Evolutionary conservation across 2,888 invertebrate genomes (phyloP).

Genomic region (Noctua pronuba): DNA sequence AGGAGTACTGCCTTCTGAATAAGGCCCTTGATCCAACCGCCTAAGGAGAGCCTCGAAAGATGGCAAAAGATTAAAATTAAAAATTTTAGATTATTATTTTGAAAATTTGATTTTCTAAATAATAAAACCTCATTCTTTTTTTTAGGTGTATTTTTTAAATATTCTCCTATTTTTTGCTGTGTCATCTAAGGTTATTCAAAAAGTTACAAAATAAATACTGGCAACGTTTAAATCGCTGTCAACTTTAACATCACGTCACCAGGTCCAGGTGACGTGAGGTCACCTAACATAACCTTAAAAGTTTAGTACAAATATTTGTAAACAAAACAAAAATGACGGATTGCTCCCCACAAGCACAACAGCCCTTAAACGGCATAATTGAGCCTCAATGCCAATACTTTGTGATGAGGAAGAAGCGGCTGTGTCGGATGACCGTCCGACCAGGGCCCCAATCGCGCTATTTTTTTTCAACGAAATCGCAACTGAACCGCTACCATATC

Average conservation of each 20-base stretch:
- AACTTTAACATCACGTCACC: constrained; percentile 5
- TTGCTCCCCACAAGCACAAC: constrained; percentile 42
- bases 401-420: constrained; percentile 93
- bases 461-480: too few relatives aligned
- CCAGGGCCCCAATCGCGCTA: too few relatives aligned
- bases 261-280: too few relatives aligned
- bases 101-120: not conserved
- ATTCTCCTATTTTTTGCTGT: not conserved
- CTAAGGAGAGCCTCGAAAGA: too few relatives aligned
- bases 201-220: constrained; percentile 2
- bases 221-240: constrained; percentile 11
- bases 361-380: constrained; percentile 7
- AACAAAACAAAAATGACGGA: constrained; percentile 53
- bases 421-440: constrained; percentile 94
- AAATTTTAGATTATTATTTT: not conserved
- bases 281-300: constrained; percentile 45
- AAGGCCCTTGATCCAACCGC: too few relatives aligned
- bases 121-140: not conserved
- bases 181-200: too few relatives aligned
- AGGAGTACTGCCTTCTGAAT: too few relatives aligned
- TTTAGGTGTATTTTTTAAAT: not conserved
- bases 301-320: constrained; percentile 29
- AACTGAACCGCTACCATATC: too few relatives aligned
- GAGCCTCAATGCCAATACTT: constrained; percentile 91
- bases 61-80: too few relatives aligned